Conservation (phyloP, 53 echinoderm and acorn worm species). For the Actinopyga echinites region DNA sequence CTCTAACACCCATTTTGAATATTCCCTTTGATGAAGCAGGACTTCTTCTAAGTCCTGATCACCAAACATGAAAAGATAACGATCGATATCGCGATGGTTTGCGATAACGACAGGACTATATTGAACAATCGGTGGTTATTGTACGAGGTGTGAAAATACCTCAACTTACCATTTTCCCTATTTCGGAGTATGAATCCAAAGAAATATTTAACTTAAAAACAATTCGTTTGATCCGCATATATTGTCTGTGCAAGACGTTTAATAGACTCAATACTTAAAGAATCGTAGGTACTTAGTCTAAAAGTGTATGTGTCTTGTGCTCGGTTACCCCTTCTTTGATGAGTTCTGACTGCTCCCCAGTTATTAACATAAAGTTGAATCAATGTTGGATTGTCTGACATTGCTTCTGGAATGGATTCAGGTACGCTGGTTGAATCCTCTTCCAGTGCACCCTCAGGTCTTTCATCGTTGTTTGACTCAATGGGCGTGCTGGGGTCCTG, state of each 20-base stretch:
- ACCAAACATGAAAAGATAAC: background rate
- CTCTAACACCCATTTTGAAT: slow-evolving; percentile 52
- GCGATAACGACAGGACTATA: slow-evolving; percentile 30
- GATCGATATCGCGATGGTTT: slow-evolving; percentile 16
- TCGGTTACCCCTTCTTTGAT: background rate
- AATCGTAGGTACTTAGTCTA: background rate
- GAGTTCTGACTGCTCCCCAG: slow-evolving; percentile 1
- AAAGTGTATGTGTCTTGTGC: slow-evolving; percentile 9
- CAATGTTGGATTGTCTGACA: background rate
- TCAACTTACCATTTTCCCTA: background rate
- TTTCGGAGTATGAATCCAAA: background rate
- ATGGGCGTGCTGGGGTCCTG: too few species aligned
- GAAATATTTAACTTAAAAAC: background rate
- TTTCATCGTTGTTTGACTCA: too few species aligned
- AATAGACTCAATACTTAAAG: background rate
- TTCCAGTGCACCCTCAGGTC: background rate
- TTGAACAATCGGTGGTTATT: background rate
- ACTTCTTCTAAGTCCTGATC: slow-evolving; percentile 10
- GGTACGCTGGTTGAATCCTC: background rate
- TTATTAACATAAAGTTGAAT: background rate
- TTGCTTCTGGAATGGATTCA: background rate
- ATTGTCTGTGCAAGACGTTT: background rate
- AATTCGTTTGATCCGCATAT: background rate
- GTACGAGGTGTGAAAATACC: slow-evolving; percentile 9
- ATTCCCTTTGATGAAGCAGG: background rate